Base-by-base conservation (phyloP, 2,797 vertebrate species). In the Acipenser oxyrinchus region DNA sequence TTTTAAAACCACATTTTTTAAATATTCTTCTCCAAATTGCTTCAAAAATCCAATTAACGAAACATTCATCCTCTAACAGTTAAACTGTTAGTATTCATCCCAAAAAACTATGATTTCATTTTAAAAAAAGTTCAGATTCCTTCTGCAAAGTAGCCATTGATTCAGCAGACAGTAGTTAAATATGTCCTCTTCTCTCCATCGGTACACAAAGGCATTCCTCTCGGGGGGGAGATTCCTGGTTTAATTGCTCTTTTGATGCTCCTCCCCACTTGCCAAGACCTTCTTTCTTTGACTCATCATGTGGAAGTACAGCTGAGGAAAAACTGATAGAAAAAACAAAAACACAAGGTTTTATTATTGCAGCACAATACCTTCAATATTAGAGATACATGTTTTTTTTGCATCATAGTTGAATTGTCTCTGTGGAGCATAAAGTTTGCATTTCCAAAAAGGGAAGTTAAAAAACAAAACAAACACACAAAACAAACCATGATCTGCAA, bases 271-370 rank as follows among this genome's bases (percentile, higher is more conserved):
- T 72, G 88, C 92, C 80, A 99, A 88, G 4, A 98, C 79, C 89
- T 98, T 99, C 88, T 94, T 93, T 79, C 97, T 93, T 89, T 99
- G 97, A 70, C 93, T 91, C 23, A 99, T 85, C 97, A 99, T 99
- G 82, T 99, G 97, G 88, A 98, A 99, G 83, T 98, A 99, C 9
- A 99, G 89, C 90, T 99, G 96, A 49, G 97, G 97, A 70, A 99
- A 98, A 71, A 97, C 95, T 99, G 87, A 49, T 70, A 53, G 60
- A 49, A 51, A 68, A 55, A 70, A 50, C 7, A 48, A 71, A 48
- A 51, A 73, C 80, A 72, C 70, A 70, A 70, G 79, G 71, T 3
- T 37, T 37, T 1, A 37, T 37, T 37, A 37, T 37, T 37, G 23
- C 23, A 37, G 15, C 23, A 3, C 23, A 37, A 37, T 37, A 37